These are phyloP conservation scores for Acanthurus leucopareius DNA, from an alignment of 2,797 vertebrate genomes.

Conservation along the genomic window DNA sequence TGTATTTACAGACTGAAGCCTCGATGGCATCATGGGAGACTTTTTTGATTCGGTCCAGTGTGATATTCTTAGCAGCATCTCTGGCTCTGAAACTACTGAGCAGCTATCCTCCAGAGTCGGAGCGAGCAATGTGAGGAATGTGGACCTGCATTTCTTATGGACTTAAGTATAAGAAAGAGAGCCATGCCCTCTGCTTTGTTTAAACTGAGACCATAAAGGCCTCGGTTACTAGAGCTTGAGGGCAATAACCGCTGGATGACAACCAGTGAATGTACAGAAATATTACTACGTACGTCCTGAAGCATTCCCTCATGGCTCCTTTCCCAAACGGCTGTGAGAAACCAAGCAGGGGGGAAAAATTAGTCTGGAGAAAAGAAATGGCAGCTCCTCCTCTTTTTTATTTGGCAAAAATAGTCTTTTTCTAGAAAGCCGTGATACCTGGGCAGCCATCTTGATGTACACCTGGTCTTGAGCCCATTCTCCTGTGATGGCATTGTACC, in stretches of 20 bases:
- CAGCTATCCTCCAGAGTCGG: neutral
- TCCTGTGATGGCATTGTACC: constrained; percentile 94
- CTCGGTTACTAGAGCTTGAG: constrained; percentile 1
- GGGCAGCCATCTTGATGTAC: constrained; percentile 94
- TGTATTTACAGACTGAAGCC: neutral
- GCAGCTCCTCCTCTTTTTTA: neutral
- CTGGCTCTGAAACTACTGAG: constrained; percentile 13
- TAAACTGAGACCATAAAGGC: neutral
- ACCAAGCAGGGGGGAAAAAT: constrained; percentile 27
- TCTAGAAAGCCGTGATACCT: constrained; percentile 82
- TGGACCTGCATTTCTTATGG: constrained; percentile 19
- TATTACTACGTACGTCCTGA: constrained; percentile 91
- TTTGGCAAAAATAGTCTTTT: neutral
- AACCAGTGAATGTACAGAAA: constrained; percentile 17
- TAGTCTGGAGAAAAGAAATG: neutral
- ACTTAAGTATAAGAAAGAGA: neutral
- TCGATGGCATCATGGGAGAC: neutral
- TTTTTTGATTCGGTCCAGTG: neutral
- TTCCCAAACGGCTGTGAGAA: constrained; percentile 92
- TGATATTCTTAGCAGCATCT: constrained; percentile 12
- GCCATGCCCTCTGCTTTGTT: constrained; percentile 27
- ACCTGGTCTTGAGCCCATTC: constrained; percentile 94
- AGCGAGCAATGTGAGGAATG: constrained; percentile 50
- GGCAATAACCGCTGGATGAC: constrained; percentile 34
- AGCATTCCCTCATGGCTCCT: constrained; percentile 98